Conservation (phyloP, 2,888 invertebrate species). For the Synergus laeviventris region DNA sequence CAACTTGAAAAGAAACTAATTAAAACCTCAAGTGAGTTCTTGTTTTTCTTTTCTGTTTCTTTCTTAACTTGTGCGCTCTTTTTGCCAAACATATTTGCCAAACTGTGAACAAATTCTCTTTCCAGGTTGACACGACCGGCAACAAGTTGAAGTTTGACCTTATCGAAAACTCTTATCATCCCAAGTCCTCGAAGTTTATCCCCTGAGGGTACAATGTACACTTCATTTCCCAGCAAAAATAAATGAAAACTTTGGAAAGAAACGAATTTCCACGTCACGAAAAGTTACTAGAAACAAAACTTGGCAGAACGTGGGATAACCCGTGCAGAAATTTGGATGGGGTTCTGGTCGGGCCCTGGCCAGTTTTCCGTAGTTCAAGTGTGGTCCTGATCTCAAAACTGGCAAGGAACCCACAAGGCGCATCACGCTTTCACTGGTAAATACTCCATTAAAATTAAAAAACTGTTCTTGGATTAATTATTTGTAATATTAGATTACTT, state of each 20-base stretch:
- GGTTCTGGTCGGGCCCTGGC: no score
- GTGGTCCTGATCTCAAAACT: no score
- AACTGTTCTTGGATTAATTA: no score
- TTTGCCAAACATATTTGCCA: not conserved
- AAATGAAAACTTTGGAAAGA: conserved; percentile 7
- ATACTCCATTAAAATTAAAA: no score
- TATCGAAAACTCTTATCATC: not conserved
- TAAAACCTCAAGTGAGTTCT: not conserved
- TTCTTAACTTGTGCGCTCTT: not conserved
- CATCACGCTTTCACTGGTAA: no score
- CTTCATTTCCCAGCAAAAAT: not conserved
- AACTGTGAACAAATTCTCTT: not conserved
- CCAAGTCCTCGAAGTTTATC: not conserved
- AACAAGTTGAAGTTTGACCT: conserved; percentile 7
- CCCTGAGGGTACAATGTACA: not conserved
- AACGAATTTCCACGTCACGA: not conserved
- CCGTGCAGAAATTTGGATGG: no score
- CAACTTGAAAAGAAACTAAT: not conserved
- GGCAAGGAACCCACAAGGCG: no score
- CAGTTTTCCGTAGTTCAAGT: no score
- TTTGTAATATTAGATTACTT: no score
- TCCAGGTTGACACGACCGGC: not conserved
- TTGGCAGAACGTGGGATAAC: not conserved
- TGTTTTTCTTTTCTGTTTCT: not conserved
- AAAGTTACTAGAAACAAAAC: not conserved